Base-by-base conservation (phyloP, 2,113 vertebrate genomes). In the Antechinus flavipes region DNA sequence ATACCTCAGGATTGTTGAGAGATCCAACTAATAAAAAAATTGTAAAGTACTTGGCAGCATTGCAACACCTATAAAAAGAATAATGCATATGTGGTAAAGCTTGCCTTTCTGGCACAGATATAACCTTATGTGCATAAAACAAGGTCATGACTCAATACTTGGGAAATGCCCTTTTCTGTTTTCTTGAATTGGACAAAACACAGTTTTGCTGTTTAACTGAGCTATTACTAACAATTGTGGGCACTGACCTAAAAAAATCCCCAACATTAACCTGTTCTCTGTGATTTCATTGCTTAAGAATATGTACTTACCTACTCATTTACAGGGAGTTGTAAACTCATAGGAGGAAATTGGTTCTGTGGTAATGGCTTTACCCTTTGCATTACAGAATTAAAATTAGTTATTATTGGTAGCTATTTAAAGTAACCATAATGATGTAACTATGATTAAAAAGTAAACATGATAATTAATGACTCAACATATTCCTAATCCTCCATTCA, bases 291-390 rank as follows among this genome's bases (percentile, higher is more conserved):
- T n/a, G 16, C 50, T 93, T 61, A 94, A 96, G 25, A 22, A 47
- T 52, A 30, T 93, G 93, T 92, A 95, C 94, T 94, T 97, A 95
- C 94, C 94, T 97, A 93, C 95, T 97, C 54, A 58, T 93, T 97
- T 93, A 90, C 54, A 93, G 25, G 54, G 47, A 91, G 49, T 61
- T 0, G 0, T n/a, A 93, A 92, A 92, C 50, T 95, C 94, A 93
- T 0, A 8, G 0, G 76, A 89, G 92, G 2, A 92, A 92, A 58
- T 54, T 16, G 92, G 46, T 90, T n/a, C 11, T 5, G 6, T 94
- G 53, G 50, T 27, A 50, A 6, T 8, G 92, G 89, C 76, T 95
- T 92, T 92, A 92, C 23, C 53, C 7, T 0, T 0, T 26, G 49
- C 19, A 7, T 55, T 90, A 55, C 22, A 42, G 68, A 68, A 68